Base-by-base conservation (phyloP, 1,140 invertebrate genomes). In the Sipha flava region DNA sequence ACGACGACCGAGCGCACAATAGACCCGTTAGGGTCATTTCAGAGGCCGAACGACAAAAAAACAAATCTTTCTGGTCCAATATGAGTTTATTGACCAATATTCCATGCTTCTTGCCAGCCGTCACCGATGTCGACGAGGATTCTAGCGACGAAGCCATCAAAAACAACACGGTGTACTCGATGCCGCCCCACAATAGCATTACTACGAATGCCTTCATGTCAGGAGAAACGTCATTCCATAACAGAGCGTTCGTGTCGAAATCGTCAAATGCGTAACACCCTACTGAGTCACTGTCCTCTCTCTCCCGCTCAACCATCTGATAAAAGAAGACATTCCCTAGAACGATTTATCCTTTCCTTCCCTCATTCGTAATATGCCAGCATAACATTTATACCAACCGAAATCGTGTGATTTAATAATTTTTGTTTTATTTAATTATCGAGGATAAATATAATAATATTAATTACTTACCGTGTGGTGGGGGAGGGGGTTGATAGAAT, bases 101-200 rank as follows among this genome's bases (percentile, higher is more conserved):
- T 3, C 81, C 81, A 9, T 81, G 81, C 7, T 80, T 81, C 43
- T 21, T 81, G 37, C 81, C 81, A 6, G 81, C 81, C 16, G 79
- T 81, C 40, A 77, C 79, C 12, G 81, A 81, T 26, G 72, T 64
- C 40, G 75, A 62, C 43, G 4, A 14, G 14, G 64, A 68, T 1
- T 0, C 0, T 5, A 2, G 21, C 23, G 64, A 68, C 1, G 37
- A 43, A 2, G n/a, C 14, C 26, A 14, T 2, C 9, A 29, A 14
- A 6, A 18, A 18, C 9, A 26, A 5, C 26, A 31, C 2, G 10
- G 79, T 45, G 9, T 80, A 80, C 31, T 64, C 80, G 2, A 37
- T 40, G 18, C 80, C 80, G 16, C 54, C 70, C 7, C 37, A 47
- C 6, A 75, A 62, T 37, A 16, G 14, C 43, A 3, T 70, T 1